Evolutionary conservation across 2,888 invertebrate species (phyloP).

Genomic region (Acleris laterana): DNA sequence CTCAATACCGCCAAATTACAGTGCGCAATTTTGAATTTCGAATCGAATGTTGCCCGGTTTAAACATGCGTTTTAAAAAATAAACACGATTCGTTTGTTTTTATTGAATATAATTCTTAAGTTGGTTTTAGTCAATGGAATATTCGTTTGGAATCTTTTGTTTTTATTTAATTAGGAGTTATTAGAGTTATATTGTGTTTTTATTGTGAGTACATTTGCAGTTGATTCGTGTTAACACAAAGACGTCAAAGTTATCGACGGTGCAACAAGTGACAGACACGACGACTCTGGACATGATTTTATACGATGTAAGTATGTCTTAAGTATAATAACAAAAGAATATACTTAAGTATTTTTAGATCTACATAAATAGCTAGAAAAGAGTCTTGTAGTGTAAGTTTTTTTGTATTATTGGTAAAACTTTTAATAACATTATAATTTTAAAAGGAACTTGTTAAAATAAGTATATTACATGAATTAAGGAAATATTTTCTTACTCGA

Average conservation of each 20-base stretch:
- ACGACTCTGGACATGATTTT: slow-evolving; percentile 69
- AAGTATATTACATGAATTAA: too few species aligned
- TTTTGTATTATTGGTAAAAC: too few species aligned
- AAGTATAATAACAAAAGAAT: not conserved
- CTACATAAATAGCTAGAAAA: too few species aligned
- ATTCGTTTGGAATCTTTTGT: not conserved
- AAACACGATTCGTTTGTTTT: slow-evolving; percentile 7
- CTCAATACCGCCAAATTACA: not conserved
- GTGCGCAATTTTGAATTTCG: slow-evolving; percentile 15
- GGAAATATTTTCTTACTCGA: too few species aligned
- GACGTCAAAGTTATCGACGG: slow-evolving; percentile 40
- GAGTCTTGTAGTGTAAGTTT: too few species aligned
- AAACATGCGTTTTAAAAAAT: slow-evolving; percentile 3
- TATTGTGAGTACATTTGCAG: slow-evolving; percentile 3
- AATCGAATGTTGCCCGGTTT: slow-evolving; percentile 1
- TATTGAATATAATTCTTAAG: not conserved
- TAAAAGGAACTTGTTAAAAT: too few species aligned
- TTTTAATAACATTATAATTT: too few species aligned
- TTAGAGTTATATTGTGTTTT: not conserved
- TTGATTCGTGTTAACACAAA: slow-evolving; percentile 17
- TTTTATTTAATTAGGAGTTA: not conserved
- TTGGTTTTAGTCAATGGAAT: not conserved
- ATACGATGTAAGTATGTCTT: slow-evolving; percentile 69
- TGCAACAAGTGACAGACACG: slow-evolving; percentile 71
- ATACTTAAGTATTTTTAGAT: too few species aligned